Evolutionary conservation across 2,888 invertebrate species (phyloP).

Genomic region (Sphinx pinastri): DNA sequence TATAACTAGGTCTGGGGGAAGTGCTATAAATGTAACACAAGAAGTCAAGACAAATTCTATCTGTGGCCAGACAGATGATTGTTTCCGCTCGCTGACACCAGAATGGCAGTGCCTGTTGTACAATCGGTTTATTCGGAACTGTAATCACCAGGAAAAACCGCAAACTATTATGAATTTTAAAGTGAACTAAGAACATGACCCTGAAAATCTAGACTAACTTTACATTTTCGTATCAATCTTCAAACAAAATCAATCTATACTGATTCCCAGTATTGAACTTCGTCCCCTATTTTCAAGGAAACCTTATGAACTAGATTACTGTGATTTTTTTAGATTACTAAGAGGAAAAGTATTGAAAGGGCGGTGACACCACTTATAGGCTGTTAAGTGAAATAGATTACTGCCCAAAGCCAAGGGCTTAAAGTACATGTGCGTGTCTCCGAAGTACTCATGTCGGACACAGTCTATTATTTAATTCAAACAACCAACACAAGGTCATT

Average conservation of each 20-base stretch:
- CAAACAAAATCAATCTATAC: too few species aligned
- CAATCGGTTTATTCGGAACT: background rate
- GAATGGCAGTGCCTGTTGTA: slow-evolving; percentile 1
- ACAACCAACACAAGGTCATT: slow-evolving; percentile 9
- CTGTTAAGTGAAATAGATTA: background rate
- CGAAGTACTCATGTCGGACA: background rate
- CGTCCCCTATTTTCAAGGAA: too few species aligned
- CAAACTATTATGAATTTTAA: background rate
- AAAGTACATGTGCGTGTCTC: background rate
- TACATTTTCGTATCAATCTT: too few species aligned
- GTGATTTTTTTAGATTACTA: too few species aligned
- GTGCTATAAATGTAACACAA: slow-evolving; percentile 20
- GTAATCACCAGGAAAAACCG: background rate
- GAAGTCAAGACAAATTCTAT: slow-evolving; percentile 13
- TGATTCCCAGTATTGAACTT: too few species aligned
- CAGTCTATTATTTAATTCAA: slow-evolving; percentile 16
- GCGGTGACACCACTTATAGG: background rate
- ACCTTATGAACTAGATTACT: too few species aligned
- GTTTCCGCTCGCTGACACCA: slow-evolving; percentile 1
- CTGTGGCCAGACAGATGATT: slow-evolving; percentile 18
- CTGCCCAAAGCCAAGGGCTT: background rate
- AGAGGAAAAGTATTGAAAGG: too few species aligned
- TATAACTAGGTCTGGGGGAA: slow-evolving; percentile 17
- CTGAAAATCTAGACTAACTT: too few species aligned
- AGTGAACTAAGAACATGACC: too few species aligned